Evolutionary conservation across 2,888 invertebrate genomes (phyloP).

Genomic region (Caprella mutica): DNA sequence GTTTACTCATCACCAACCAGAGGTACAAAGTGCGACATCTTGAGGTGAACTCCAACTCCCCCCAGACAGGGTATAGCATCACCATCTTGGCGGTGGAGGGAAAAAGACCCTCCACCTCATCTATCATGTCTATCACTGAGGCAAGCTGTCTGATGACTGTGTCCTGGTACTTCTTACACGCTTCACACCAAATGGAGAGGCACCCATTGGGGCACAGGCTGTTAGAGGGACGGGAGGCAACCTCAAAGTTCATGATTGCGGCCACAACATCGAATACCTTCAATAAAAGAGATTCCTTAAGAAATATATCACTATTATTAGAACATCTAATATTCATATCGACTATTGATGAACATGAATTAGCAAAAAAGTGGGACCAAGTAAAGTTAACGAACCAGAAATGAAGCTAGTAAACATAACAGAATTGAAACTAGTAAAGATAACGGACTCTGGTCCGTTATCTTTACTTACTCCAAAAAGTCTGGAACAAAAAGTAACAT

Average conservation of each 20-base stretch:
- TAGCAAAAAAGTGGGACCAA: too few species aligned
- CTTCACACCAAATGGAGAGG: slow-evolving; percentile 57
- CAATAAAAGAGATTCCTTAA: too few species aligned
- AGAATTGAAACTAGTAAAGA: too few species aligned
- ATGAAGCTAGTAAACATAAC: too few species aligned
- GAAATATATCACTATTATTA: too few species aligned
- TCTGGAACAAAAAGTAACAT: too few species aligned
- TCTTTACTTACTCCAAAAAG: too few species aligned
- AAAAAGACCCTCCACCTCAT: slow-evolving; percentile 66
- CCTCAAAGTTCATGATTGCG: not conserved
- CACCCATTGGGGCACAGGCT: slow-evolving; percentile 48
- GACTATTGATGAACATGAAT: too few species aligned
- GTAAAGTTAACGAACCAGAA: too few species aligned
- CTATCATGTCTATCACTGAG: slow-evolving; percentile 57
- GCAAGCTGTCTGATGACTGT: slow-evolving; percentile 63
- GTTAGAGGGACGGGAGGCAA: not conserved
- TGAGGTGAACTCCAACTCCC: slow-evolving; percentile 52
- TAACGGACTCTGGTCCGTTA: too few species aligned
- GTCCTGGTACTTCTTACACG: slow-evolving; percentile 60
- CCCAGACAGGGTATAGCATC: slow-evolving; percentile 57
- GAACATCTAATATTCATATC: too few species aligned
- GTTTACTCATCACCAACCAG: too few species aligned
- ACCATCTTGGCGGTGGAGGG: slow-evolving; percentile 72
- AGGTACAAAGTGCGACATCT: slow-evolving; percentile 70
- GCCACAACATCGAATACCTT: not conserved